phyloP scores from a whole-genome alignment of 2,888 invertebrate species.

The Odontocolon sp. region DNA sequence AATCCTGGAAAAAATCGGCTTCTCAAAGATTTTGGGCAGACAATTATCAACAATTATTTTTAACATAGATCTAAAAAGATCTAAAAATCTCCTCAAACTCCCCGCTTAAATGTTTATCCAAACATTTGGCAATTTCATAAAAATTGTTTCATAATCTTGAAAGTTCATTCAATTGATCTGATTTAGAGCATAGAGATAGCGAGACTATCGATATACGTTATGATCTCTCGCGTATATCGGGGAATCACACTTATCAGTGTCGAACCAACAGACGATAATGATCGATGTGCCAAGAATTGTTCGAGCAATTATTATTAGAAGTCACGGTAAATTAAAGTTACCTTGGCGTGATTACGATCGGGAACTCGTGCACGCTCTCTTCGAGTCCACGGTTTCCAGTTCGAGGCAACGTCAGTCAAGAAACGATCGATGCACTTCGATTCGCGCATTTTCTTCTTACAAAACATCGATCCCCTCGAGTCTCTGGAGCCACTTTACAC shows the following conservation, averaged over 20 bases:
- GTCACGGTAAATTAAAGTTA: neutral
- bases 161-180: neutral
- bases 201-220: neutral
- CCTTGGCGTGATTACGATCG: neutral
- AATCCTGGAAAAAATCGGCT: too few relatives aligned
- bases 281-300: neutral
- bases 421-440: neutral
- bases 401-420: too few relatives aligned
- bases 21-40: too few relatives aligned
- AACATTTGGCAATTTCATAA: too few relatives aligned
- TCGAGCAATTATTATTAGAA: slow-evolving; percentile 15
- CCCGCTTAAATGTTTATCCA: too few relatives aligned
- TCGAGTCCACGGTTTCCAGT: too few relatives aligned
- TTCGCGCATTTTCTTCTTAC: slow-evolving; percentile 12
- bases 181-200: neutral
- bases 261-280: slow-evolving; percentile 13
- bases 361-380: neutral
- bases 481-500: slow-evolving; percentile 1
- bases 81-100: too few relatives aligned
- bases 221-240: neutral
- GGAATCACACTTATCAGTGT: slow-evolving; percentile 42
- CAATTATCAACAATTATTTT: too few relatives aligned
- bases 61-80: too few relatives aligned
- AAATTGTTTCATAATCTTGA: neutral
- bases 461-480: slow-evolving; percentile 6